Base-by-base conservation (phyloP, 2,888 invertebrate genomes). In the Papilio demoleus region DNA sequence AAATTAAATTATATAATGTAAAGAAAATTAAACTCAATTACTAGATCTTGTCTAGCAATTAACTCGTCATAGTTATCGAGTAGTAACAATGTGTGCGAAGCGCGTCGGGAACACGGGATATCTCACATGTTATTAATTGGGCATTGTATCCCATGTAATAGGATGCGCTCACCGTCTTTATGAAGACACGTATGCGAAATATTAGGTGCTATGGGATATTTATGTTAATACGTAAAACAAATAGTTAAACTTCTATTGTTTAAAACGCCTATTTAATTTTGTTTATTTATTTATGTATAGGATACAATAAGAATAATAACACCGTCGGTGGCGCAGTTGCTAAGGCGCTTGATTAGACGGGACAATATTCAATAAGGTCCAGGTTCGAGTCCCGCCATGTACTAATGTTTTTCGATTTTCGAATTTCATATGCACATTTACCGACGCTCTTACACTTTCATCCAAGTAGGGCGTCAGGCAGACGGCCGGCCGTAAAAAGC, bases 131-230 rank as follows among this genome's bases (percentile, higher is more conserved):
- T 58, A 81, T 83, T 83, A 83, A 83, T 83, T 80, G 84, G 77
- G 79, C 75, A 81, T 83, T 82, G 82, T 81, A 65, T 67, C 67
- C 75, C 75, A 72, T 78, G 80, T 79, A 82, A 82, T 82, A 74
- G 75, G 72, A 73, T 75, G 27, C 74, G 74, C 61, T 65, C 63
- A 56, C 74, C 75, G 80, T 82, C 80, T 82, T 79, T 80, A 81
- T 81, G 77, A 79, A 81, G 79, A 80, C 77, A 73, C 75, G 77
- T 74, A 74, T 70, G 67, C 65, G 62, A 67, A 71, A 71, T 70
- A 68, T 71, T 70, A 68, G 68, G 67, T 73, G 70, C 70, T 72
- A 58, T 19, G 50, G 36, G 17, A 24, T 63, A 24, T 47, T 64
- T 36, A 59, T 38, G 38, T 40, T 38, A 53, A 65, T 12, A 22